phyloP scores from a whole-genome alignment of 2,113 vertebrate species.

The Toxotes jaculatrix region DNA sequence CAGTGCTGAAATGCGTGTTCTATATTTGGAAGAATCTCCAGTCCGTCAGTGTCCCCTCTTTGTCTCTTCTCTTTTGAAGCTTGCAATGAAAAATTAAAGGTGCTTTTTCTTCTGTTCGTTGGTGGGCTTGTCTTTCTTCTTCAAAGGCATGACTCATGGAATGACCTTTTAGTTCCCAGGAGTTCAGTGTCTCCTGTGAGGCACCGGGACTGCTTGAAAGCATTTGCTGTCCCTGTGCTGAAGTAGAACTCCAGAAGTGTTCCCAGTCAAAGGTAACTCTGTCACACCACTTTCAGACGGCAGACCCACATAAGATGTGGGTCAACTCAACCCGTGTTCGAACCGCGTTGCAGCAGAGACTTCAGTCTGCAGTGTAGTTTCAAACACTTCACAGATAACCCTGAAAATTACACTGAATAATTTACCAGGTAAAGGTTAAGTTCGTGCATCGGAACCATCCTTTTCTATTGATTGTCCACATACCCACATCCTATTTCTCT shows the following conservation, averaged over 20 bases:
- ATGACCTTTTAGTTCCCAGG: slow-evolving; percentile 71
- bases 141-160: slow-evolving; percentile 77
- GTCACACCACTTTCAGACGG: background rate
- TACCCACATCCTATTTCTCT: too few species aligned
- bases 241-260: slow-evolving; percentile 30
- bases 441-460: too few species aligned
- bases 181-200: slow-evolving; percentile 60
- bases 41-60: slow-evolving; percentile 47
- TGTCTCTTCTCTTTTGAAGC: slow-evolving; percentile 66
- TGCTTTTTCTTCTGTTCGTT: slow-evolving; percentile 62
- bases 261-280: slow-evolving; percentile 6
- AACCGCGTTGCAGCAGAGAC: background rate
- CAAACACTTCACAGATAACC: too few species aligned
- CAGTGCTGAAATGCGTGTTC: slow-evolving; percentile 29
- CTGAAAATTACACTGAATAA: too few species aligned
- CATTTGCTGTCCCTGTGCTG: slow-evolving; percentile 1
- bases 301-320: background rate
- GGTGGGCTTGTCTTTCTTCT: slow-evolving; percentile 77
- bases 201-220: slow-evolving; percentile 48
- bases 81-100: slow-evolving; percentile 71
- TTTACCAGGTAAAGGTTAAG: too few species aligned
- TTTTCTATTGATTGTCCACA: too few species aligned
- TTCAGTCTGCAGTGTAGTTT: background rate
- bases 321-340: too few species aligned
- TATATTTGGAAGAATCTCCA: slow-evolving; percentile 70